These are phyloP conservation scores for Onchidella celtica DNA, from an alignment of 2,888 invertebrate genomes.

Conservation along the genomic window DNA sequence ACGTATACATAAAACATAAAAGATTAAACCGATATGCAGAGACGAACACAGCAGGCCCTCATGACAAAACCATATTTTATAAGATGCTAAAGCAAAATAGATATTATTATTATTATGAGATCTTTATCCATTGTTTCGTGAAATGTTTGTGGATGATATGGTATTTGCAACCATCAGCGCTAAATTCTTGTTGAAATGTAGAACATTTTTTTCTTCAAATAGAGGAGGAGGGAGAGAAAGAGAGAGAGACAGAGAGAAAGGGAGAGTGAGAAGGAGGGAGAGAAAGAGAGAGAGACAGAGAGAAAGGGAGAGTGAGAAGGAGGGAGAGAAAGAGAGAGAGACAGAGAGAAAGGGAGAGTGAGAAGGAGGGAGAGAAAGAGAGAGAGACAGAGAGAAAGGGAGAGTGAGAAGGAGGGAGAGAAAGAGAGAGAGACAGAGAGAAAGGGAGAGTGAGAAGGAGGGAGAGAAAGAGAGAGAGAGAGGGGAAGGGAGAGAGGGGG, in stretches of 20 bases:
- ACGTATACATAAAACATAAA: too few relatives aligned
- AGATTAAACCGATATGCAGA: too few relatives aligned
- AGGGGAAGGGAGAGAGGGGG: neutral
- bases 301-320: neutral
- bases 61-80: too few relatives aligned
- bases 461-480: neutral
- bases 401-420: neutral
- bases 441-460: neutral
- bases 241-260: slow-evolving; percentile 2
- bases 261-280: neutral
- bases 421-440: neutral
- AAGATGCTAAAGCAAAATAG: too few relatives aligned
- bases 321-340: neutral
- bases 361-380: neutral
- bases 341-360: neutral
- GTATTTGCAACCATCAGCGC: too few relatives aligned
- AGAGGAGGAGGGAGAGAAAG: neutral
- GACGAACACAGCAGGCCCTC: too few relatives aligned
- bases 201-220: too few relatives aligned
- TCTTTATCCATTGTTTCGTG: too few relatives aligned
- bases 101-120: too few relatives aligned
- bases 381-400: neutral
- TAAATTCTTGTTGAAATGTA: too few relatives aligned
- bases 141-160: too few relatives aligned
- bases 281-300: neutral